Conservation (phyloP, 2,888 invertebrate genomes). For the Eretmocerus hayati region DNA sequence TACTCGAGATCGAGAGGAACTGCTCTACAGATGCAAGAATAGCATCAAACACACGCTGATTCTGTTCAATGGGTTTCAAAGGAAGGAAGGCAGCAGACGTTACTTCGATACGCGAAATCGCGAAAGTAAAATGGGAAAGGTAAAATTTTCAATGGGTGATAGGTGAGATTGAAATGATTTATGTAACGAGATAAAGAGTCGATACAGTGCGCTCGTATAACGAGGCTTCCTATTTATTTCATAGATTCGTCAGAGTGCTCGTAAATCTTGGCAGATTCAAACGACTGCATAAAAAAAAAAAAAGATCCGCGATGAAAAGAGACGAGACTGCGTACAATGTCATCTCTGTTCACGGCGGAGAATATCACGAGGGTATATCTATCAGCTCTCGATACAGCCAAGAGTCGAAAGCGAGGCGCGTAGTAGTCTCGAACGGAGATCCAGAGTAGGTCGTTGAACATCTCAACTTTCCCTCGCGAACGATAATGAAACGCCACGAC, state of each 20-base stretch:
- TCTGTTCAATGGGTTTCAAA: too few species aligned
- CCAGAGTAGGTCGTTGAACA: conserved; percentile 10
- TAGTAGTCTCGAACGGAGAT: conserved; percentile 8
- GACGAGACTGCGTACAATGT: conserved; percentile 3
- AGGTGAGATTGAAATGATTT: too few species aligned
- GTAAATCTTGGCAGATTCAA: background rate
- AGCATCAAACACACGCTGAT: too few species aligned
- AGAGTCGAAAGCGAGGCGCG: conserved; percentile 8
- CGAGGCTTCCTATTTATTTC: background rate
- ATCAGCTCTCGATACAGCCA: conserved; percentile 4
- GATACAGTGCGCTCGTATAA: too few species aligned
- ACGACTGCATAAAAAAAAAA: background rate
- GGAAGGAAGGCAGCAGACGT: too few species aligned
- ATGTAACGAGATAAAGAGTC: too few species aligned
- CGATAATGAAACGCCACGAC: conserved; percentile 1
- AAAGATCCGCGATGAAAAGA: conserved; percentile 9
- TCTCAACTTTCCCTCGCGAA: conserved; percentile 14
- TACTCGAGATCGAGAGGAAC: too few species aligned
- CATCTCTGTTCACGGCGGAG: conserved; percentile 16
- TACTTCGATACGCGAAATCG: too few species aligned
- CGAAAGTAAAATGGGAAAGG: too few species aligned
- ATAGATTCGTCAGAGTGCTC: conserved; percentile 8
- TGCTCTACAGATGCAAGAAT: too few species aligned
- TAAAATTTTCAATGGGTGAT: too few species aligned
- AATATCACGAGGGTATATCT: too few species aligned